A percentile compares a stretch with the other conserved stretches of the same genome.
These are phyloP conservation scores for Crotalus helleri DNA, from an alignment of 2,113 vertebrate genomes.

Conservation along the genomic window DNA sequence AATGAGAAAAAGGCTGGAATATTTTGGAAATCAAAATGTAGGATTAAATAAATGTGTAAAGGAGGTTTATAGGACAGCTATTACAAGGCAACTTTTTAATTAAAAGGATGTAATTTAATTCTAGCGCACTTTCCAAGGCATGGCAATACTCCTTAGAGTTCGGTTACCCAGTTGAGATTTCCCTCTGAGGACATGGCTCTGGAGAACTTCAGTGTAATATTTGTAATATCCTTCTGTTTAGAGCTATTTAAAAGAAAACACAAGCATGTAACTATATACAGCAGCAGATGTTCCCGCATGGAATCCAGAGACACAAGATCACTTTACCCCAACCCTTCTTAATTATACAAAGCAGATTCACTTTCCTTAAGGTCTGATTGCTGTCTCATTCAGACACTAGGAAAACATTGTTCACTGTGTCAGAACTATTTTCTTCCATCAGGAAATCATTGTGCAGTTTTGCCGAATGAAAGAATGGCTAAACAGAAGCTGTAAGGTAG, in stretches of 20 bases:
- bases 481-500: neutral
- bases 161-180: neutral
- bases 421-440: neutral
- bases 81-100: neutral
- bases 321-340: neutral
- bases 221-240: neutral
- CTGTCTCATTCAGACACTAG: neutral
- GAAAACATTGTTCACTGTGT: neutral
- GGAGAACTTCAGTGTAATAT: neutral
- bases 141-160: neutral
- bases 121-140: neutral
- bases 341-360: neutral
- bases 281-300: neutral
- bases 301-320: neutral
- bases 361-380: neutral
- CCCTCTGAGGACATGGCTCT: neutral
- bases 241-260: neutral
- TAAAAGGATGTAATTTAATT: neutral
- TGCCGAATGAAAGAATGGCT: neutral
- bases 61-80: neutral
- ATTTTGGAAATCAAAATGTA: neutral
- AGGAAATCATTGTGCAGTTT: neutral
- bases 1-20: too few species aligned
- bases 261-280: neutral
- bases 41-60: neutral